Evolutionary conservation across 2,113 vertebrate species (phyloP), one percentile per base, ranked within the genome.

Genomic region (Corythaixoides concolor): DNA sequence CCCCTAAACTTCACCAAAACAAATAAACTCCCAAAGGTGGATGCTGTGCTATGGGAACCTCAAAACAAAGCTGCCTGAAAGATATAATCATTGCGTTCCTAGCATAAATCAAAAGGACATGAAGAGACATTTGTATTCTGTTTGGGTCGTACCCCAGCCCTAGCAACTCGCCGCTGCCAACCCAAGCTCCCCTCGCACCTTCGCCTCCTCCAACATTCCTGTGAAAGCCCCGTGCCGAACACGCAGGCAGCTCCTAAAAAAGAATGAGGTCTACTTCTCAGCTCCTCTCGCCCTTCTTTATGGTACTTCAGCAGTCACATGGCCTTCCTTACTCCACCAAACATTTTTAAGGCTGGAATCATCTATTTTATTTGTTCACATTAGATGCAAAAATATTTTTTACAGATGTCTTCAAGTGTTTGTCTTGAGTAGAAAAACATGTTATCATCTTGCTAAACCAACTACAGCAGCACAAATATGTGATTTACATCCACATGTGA

Each of bases 401-500:
- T 60, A 52, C 24, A 56, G 11, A 30, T 27, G 32, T 66, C 32
- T 60, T 43, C 22, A 43, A 87, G 53, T 2, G 0, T 26, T 55
- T 66, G 22, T n/a, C 45, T 41, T 21, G 8, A 73, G 20, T 8
- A 83, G 28, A 53, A 55, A 37, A 90, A 43, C 0, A 0, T 5
- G 17, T 78, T 30, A 21, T 19, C 27, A n/a, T 13, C 32, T 24
- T 8, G 22, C 49, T 41, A 82, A 43, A 55, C 8, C n/a, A 41
- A 14, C 8, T 26, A 43, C n/a, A 78, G 72, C 66, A 62, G 59
- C 3, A 0, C 12, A 27, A 39, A 32, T 19, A 26, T 0, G 5
- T 2, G 11, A 63, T 26, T 37, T 27, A 22, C 56, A 59, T 13
- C 63, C 76, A 18, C 0, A 2, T 37, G 20, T 19, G 39, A 66